Base-by-base conservation (phyloP, 1,140 invertebrate species). In the Sarcophaga bullata region DNA sequence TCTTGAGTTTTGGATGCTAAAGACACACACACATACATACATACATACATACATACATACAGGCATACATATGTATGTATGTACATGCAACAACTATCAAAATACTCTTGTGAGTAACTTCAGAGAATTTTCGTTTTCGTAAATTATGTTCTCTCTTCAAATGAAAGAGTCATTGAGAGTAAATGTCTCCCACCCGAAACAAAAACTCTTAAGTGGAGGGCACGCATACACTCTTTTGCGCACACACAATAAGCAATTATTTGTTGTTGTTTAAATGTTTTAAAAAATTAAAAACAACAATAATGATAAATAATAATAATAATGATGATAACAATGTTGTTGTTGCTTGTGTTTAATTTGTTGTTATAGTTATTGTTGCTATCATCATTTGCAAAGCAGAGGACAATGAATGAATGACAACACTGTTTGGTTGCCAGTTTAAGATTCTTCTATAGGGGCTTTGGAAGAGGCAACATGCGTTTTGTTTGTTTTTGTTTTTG, bases 241-340 rank as follows among this genome's bases (percentile, higher is more conserved):
- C 15, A 58, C 15, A 15, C 11, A n/a, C 54, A 58, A 58, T n/a
- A 58, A 58, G 8, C 7, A 25, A 68, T 19, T 68, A 19, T 68
- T 68, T 68, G 62, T 68, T 19, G 62, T 68, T 68, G 62, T 68
- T 68, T 68, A 15, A 68, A n/a, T n/a, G n/a, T n/a, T 37, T 37
- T 2, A 37, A 37, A 37, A 37, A 8, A 68, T 15, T 58, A 13
- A 58, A 9, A 72, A 48, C 50, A 68, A 52, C 15, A 80, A 80
- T 58, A 62, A 68, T 48, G n/a, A 47, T 47, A 17, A 15, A 47
- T 17, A 47, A 46, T 68, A 73, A 49, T 37, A 37, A 73, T 25
- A 11, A 49, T 81, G 47, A 7, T 62, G 47, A 50, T 62, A 9
- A 8, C 62, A 37, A 10, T n/a, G 13, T 80, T 46, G 80, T 68